Percentiles rank a stretch among this genome's conserved stretches.
Conservation (phyloP, 2,888 invertebrate genomes). For the Pseudococcus jackbeardsleyi region DNA sequence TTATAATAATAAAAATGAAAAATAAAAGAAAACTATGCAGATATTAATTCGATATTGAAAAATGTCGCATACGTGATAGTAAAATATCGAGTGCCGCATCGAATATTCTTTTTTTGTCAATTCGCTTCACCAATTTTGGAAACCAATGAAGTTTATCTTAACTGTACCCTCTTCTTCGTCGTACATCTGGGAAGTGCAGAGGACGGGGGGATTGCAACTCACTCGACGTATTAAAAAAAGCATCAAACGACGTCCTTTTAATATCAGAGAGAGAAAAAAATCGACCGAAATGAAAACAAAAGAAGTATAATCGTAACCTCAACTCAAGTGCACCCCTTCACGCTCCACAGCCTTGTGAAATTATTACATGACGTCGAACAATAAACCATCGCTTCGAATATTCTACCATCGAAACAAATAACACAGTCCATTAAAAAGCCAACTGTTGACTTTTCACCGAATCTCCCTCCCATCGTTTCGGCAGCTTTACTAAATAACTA, state of each 20-base stretch:
- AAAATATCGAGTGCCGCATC: neutral
- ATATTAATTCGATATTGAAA: neutral
- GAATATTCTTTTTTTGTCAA: neutral
- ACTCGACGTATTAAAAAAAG: conserved; percentile 24
- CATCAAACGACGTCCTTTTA: conserved; percentile 13
- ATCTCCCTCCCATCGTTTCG: neutral
- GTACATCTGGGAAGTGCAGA: neutral
- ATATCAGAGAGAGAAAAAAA: neutral
- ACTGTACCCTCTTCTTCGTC: neutral
- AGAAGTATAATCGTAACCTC: conserved; percentile 7
- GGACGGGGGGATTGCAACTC: neutral
- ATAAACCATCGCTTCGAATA: conserved; percentile 25
- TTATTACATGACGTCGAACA: conserved; percentile 38
- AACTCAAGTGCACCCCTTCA: conserved; percentile 13
- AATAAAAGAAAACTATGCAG: neutral
- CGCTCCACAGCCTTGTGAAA: conserved; percentile 5
- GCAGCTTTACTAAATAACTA: conserved; percentile 13
- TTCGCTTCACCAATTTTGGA: neutral
- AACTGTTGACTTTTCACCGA: conserved; percentile 16
- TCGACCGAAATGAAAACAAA: conserved; percentile 27
- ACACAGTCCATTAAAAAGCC: conserved; percentile 34
- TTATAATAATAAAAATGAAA: neutral
- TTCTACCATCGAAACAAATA: conserved; percentile 1
- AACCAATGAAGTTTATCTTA: neutral
- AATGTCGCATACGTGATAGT: neutral